A percentile compares a stretch with the other conserved stretches of the same genome.
Conservation (phyloP, 2,888 invertebrate genomes). For the Aethes cnicana region DNA sequence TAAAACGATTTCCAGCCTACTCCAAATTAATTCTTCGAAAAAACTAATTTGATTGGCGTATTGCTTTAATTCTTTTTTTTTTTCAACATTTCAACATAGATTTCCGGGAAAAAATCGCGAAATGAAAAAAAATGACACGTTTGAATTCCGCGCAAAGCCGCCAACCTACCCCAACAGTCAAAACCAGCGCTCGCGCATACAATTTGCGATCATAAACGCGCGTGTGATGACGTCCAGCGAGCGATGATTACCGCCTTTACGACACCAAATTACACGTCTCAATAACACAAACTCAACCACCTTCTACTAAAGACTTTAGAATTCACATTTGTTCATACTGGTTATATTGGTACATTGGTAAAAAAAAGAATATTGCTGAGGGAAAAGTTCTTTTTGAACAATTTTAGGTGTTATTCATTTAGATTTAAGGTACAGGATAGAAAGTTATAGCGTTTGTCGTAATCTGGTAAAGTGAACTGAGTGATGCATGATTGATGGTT, state of each 20-base stretch:
- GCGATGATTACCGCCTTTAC: constrained; percentile 47
- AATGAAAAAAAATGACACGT: neutral
- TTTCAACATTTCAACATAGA: no score
- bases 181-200: constrained; percentile 41
- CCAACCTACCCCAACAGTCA: constrained; percentile 12
- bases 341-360: neutral
- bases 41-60: no score
- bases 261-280: constrained; percentile 45
- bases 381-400: neutral
- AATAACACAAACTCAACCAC: constrained; percentile 2
- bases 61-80: no score
- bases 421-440: neutral
- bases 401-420: neutral
- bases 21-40: no score
- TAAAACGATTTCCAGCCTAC: no score
- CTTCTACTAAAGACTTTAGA: neutral
- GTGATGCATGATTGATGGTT: constrained; percentile 26
- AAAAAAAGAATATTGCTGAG: neutral
- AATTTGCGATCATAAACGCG: constrained; percentile 57
- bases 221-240: constrained; percentile 50
- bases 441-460: neutral
- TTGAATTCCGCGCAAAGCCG: neutral
- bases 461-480: constrained; percentile 14
- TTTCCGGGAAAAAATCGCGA: no score
- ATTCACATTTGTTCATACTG: neutral